Base-by-base conservation (phyloP, 2,888 invertebrate species). In the Cephonodes hylas region DNA sequence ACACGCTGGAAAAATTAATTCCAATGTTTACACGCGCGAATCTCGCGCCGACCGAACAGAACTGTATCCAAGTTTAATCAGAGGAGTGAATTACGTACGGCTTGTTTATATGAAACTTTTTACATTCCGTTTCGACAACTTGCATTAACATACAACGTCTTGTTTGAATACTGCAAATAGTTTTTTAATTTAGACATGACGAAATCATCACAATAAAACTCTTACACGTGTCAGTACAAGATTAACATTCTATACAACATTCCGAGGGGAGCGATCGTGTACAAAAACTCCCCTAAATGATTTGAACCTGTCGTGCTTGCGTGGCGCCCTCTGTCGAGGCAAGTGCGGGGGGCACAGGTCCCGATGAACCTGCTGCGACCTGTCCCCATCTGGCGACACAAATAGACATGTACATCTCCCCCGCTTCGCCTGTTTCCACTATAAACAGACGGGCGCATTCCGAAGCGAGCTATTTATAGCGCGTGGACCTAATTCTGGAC, bases 361-460 rank as follows among this genome's bases (percentile, higher is more conserved):
- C 53, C 53, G n/a, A 18, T 25, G 22, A 46, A 42, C 48, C 48
- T 60, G 48, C 79, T 80, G 80, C 72, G 80, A 88, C 88, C 85
- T 87, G 87, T 75, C 67, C 68, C 67, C 77, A 84, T 80, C 83
- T 83, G 56, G 60, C 60, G 61, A 73, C 80, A 69, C 65, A 79
- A 81, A 82, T 83, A 84, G 80, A 76, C 74, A 74, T 80, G 81
- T 78, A 74, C 71, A 76, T 77, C 81, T 83, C 89, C 84, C 89
- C 85, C 88, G 85, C 86, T 77, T 84, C 71, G 83, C 75, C 70
- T 66, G 71, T 70, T 74, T 70, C 71, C 80, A 80, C 89, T 90
- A 89, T 86, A 87, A 89, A 86, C 89, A 87, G 89, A 84, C 81
- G 85, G 75, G 80, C 88, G 81, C 89, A 90, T 90, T 89, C 90